Base-by-base conservation (phyloP, 2,797 vertebrate genomes). In the Bradypodion pumilum region DNA sequence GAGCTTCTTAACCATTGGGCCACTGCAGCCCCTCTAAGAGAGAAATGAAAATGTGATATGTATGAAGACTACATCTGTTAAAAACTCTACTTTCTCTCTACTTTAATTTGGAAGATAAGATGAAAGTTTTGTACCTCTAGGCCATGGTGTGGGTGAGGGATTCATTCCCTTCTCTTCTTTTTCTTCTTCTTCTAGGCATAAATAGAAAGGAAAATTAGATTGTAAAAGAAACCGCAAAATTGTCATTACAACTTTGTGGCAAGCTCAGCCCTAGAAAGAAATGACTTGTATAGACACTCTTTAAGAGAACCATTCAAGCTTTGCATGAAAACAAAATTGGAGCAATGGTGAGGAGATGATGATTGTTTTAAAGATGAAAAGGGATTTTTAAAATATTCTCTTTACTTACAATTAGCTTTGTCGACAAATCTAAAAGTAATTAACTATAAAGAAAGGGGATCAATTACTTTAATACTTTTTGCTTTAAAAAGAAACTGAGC, bases 371-470 rank as follows among this genome's bases (percentile, higher is more conserved):
- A 52, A 87, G 80, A 74, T 79, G 81, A 88, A 78, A 84, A 87
- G 85, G 81, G 78, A 91, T 91, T 93, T 81, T 91, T 85, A 68
- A n/a, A n/a, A 73, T 84, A 88, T 89, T 88, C 84, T 69, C 88
- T 85, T 92, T 89, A 63, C 59, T 44, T 84, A 78, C 87, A 92
- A 92, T 91, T 6, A 85, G 84, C 63, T 88, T 90, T 87, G 85
- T 84, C 90, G 87, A 84, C 75, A 81, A 79, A 89, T 92, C 88
- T 89, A 84, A 90, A 91, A 89, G 87, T 93, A 93, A 94, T 95
- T 95, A 94, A 81, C 88, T 83, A 83, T 79, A 89, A 90, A 92
- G 88, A 83, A 91, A 89, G 85, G 88, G 82, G 93, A 92, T 88
- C 85, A 78, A 35, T 83, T 87, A 94, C 94, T 59, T 91, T 92